phyloP scores from a whole-genome alignment of 2,113 vertebrate species.

The Sarotherodon lohbergeri region DNA sequence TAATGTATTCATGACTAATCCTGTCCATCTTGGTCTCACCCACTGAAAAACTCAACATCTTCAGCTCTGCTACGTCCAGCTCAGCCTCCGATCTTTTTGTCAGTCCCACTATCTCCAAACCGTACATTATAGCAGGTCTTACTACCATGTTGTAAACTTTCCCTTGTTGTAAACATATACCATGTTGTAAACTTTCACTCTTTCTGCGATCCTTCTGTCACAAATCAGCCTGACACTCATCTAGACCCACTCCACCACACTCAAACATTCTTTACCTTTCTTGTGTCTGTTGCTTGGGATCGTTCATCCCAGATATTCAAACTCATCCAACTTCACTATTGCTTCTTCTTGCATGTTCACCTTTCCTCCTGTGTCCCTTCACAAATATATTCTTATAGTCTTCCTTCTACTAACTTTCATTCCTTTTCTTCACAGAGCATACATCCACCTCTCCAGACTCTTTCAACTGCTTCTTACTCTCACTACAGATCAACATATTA shows the following conservation, averaged over 20 bases:
- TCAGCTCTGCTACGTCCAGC: not conserved
- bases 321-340: not conserved
- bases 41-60: not conserved
- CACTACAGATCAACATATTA: not conserved
- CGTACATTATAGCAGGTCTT: not conserved
- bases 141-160: not conserved
- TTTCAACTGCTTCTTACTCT: not conserved
- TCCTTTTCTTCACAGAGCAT: not conserved
- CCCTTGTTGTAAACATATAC: not conserved
- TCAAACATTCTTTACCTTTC: not conserved
- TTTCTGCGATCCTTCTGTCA: not conserved
- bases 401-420: not conserved
- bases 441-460: not conserved
- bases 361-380: not conserved
- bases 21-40: not conserved
- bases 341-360: not conserved
- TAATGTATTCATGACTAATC: not conserved
- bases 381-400: not conserved
- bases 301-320: not conserved
- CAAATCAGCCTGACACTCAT: not conserved
- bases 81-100: not conserved
- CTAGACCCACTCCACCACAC: not conserved
- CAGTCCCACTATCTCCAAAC: not conserved
- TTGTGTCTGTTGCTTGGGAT: not conserved
- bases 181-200: not conserved